These are phyloP conservation scores for Heteropelma amictum DNA, from an alignment of 2,888 invertebrate genomes.

Conservation along the genomic window DNA sequence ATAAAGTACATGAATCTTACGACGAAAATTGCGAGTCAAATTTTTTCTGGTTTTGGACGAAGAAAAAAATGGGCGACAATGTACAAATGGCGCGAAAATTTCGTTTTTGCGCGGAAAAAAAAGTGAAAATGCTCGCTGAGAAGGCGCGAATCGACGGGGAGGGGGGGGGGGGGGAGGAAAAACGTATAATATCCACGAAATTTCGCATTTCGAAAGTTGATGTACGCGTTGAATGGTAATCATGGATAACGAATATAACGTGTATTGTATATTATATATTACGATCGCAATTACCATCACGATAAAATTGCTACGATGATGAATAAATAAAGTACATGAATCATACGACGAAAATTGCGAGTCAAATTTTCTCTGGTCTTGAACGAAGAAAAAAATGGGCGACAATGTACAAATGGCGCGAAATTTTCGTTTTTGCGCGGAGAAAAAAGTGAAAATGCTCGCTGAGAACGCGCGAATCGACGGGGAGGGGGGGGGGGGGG, in stretches of 20 bases:
- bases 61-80: no score
- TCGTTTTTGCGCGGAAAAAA: no score
- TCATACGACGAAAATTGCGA: constrained; percentile 81
- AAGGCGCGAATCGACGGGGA: no score
- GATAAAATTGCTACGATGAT: constrained; percentile 66
- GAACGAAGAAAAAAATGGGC: no score
- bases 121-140: no score
- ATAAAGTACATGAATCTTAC: constrained; percentile 57
- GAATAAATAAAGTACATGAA: constrained; percentile 65
- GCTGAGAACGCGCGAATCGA: no score
- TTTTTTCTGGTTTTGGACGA: no score
- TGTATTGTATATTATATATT: constrained; percentile 71
- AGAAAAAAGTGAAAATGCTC: no score
- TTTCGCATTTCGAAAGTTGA: constrained; percentile 63
- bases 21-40: constrained; percentile 71
- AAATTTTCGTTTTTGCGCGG: no score
- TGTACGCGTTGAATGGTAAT: constrained; percentile 67
- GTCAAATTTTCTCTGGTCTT: background rate
- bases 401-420: no score
- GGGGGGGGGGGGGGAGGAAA: background rate
- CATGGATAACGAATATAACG: constrained; percentile 68
- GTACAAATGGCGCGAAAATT: no score
- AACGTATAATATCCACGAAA: constrained; percentile 31
- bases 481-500: no score
- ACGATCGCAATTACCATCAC: constrained; percentile 64